Conservation (phyloP, 2,888 invertebrate genomes). For the Molorchus minor region DNA sequence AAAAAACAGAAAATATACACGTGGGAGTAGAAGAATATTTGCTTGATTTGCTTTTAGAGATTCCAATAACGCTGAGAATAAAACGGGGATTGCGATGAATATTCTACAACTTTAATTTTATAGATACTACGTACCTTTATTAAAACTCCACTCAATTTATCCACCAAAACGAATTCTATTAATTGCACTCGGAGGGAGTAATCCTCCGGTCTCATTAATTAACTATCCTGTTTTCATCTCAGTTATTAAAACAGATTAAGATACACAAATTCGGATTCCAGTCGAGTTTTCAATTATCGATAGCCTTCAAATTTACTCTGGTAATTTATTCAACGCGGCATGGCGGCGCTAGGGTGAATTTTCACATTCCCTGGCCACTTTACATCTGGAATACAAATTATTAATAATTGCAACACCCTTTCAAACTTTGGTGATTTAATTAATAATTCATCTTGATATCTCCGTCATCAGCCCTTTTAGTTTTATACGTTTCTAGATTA, state of each 20-base stretch:
- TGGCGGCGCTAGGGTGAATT: slow-evolving; percentile 16
- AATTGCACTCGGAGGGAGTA: no score
- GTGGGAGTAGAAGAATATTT: no score
- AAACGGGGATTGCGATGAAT: no score
- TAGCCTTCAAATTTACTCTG: slow-evolving; percentile 30
- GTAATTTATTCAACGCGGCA: slow-evolving; percentile 25
- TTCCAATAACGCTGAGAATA: no score
- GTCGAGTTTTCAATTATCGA: slow-evolving; percentile 33
- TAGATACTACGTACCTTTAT: no score
- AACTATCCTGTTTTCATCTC: neutral
- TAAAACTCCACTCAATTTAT: no score
- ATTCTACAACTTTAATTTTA: no score
- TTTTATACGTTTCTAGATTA: slow-evolving; percentile 27
- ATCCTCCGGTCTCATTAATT: slow-evolving; percentile 3
- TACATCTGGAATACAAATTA: slow-evolving; percentile 30
- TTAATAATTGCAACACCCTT: slow-evolving; percentile 24
- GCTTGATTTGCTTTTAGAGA: no score
- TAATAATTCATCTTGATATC: slow-evolving; percentile 35
- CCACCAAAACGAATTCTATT: no score
- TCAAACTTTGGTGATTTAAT: slow-evolving; percentile 31
- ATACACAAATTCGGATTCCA: slow-evolving; percentile 2
- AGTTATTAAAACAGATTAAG: slow-evolving; percentile 4
- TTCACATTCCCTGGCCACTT: slow-evolving; percentile 25
- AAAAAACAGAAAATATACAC: no score
- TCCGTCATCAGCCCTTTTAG: slow-evolving; percentile 28